Conservation (phyloP, 1,140 invertebrate genomes). For the Listronotus oregonensis region DNA sequence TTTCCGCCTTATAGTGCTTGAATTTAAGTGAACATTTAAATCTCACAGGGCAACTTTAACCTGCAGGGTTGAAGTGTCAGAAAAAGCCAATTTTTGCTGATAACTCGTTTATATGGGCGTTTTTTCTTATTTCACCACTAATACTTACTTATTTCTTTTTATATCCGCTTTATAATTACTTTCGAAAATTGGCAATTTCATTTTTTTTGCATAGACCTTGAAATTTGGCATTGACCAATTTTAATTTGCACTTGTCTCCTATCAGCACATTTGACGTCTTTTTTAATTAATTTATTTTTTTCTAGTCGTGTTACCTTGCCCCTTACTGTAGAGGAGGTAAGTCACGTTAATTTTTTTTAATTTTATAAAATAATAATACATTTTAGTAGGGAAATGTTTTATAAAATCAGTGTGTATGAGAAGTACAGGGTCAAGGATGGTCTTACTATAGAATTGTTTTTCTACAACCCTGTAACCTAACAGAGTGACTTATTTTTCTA, state of each 20-base stretch:
- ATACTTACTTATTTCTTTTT: conserved; percentile 1
- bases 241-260: conserved; percentile 19
- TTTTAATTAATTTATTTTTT: conserved; percentile 48
- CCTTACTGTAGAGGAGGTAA: conserved; percentile 77
- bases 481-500: too few species aligned
- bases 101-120: conserved; percentile 12
- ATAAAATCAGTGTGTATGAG: too few species aligned
- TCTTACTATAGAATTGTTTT: too few species aligned
- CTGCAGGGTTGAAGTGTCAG: conserved; percentile 29
- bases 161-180: not conserved
- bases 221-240: conserved; percentile 36
- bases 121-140: not conserved
- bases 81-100: conserved; percentile 26
- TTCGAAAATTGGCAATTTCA: not conserved
- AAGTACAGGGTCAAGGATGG: too few species aligned
- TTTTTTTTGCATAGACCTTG: conserved; percentile 35
- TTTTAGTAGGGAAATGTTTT: too few species aligned
- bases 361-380: not conserved
- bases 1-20: not conserved
- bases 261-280: conserved; percentile 15
- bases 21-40: conserved; percentile 28
- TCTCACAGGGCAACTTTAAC: conserved; percentile 18
- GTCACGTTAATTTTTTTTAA: conserved; percentile 40
- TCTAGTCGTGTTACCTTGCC: conserved; percentile 75
- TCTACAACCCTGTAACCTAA: too few species aligned